Conservation (phyloP, 1,140 invertebrate genomes). For the Aphelenchoides besseyi region DNA sequence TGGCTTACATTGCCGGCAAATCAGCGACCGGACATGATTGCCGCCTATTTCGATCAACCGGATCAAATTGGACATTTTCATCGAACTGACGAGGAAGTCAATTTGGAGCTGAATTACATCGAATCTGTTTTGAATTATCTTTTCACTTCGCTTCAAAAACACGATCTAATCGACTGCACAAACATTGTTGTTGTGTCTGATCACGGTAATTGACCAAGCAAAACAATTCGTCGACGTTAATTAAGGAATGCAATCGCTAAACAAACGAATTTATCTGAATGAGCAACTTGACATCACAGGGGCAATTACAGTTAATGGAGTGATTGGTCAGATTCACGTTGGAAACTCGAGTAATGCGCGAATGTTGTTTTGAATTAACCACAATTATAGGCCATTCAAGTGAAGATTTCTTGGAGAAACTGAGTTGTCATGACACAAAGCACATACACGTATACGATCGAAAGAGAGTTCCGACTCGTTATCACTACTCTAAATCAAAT, state of each 20-base stretch:
- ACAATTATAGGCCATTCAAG: neutral
- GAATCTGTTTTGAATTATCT: constrained; percentile 54
- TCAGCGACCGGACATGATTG: constrained; percentile 64
- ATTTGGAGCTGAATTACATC: constrained; percentile 45
- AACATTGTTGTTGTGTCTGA: constrained; percentile 58
- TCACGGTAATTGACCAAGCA: constrained; percentile 44
- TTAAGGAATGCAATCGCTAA: constrained; percentile 46
- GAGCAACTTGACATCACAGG: constrained; percentile 32
- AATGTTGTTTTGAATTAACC: neutral
- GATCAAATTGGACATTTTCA: constrained; percentile 67
- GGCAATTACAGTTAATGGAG: constrained; percentile 39
- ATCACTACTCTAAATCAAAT: constrained; percentile 39
- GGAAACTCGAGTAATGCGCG: constrained; percentile 28
- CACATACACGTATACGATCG: constrained; percentile 20
- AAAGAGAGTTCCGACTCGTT: constrained; percentile 22
- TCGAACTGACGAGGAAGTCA: constrained; percentile 45
- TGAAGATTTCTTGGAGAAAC: neutral
- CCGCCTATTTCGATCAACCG: constrained; percentile 74
- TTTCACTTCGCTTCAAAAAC: constrained; percentile 49
- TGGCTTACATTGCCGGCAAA: constrained; percentile 69
- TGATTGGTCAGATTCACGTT: constrained; percentile 40
- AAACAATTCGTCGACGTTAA: constrained; percentile 25
- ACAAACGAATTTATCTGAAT: constrained; percentile 42
- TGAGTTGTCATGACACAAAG: constrained; percentile 16
- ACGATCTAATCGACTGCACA: constrained; percentile 48